phyloP scores from a whole-genome alignment of 30 jellyfish, hydroid and myxozoan species.

The Calvadosia cruxmelitensis region DNA sequence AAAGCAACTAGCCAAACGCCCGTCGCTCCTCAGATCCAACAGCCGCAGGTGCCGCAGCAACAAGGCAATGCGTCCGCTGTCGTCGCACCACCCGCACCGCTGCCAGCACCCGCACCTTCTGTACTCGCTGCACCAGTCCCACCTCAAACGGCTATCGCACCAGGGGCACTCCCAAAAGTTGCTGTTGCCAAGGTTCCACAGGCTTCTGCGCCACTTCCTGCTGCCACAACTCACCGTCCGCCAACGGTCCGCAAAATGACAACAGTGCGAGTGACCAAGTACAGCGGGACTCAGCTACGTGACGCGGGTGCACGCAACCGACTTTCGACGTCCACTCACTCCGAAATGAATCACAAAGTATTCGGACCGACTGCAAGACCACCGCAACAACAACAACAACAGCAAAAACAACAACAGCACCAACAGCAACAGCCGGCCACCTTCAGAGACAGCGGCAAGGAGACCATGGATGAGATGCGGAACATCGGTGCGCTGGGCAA shows the following conservation, averaged over 20 bases:
- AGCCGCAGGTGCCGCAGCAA: conserved; percentile 1
- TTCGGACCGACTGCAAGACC: background rate
- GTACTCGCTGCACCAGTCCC: background rate
- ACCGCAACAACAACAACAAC: background rate
- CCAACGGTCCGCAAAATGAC: conserved; percentile 3
- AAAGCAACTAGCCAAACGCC: conserved; percentile 84
- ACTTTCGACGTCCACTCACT: conserved; percentile 8
- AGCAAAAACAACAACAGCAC: too few species aligned
- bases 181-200: conserved; percentile 5
- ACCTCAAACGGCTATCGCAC: background rate
- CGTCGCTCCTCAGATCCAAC: conserved; percentile 1
- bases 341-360: background rate
- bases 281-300: background rate
- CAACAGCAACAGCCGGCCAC: conserved; percentile 18
- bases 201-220: background rate
- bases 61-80: background rate
- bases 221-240: conserved; percentile 5
- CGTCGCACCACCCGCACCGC: conserved; percentile 19
- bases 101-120: conserved; percentile 4
- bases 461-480: background rate
- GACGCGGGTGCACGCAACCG: background rate
- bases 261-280: background rate
- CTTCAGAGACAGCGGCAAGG: conserved; percentile 22
- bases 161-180: conserved; percentile 7
- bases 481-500: background rate